phyloP scores from a whole-genome alignment of 2,888 invertebrate genomes.

The Drosophila tripunctata region DNA sequence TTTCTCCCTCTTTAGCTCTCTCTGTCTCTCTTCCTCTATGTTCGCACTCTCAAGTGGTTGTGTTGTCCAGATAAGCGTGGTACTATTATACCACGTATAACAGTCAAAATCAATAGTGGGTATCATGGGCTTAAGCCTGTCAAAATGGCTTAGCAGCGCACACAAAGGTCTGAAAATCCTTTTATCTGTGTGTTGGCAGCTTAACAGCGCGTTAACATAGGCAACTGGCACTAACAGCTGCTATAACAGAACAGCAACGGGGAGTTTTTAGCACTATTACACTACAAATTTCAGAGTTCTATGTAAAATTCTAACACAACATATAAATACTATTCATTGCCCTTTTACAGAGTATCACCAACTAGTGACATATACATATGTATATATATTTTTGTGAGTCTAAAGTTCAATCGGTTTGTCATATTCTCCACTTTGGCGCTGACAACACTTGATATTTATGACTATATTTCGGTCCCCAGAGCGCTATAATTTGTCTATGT shows the following conservation, averaged over 20 bases:
- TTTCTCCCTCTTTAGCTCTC: too few species aligned
- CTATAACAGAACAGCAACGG: too few species aligned
- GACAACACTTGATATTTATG: slow-evolving; percentile 13
- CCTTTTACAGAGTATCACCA: too few species aligned
- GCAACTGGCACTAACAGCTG: background rate
- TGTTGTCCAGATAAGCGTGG: slow-evolving; percentile 4
- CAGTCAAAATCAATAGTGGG: background rate
- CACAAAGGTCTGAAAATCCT: background rate
- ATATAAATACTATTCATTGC: too few species aligned
- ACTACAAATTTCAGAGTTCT: too few species aligned
- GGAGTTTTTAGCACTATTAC: too few species aligned
- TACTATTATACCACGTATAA: slow-evolving; percentile 21
- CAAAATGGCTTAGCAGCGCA: background rate
- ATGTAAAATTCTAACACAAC: too few species aligned
- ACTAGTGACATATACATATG: too few species aligned
- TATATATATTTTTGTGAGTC: too few species aligned
- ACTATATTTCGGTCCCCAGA: slow-evolving; percentile 5
- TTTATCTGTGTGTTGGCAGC: too few species aligned
- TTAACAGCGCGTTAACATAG: background rate
- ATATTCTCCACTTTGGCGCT: background rate
- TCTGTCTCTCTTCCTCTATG: background rate
- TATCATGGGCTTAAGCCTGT: background rate
- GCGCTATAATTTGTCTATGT: background rate
- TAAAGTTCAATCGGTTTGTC: too few species aligned
- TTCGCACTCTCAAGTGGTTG: slow-evolving; percentile 30